Evolutionary conservation across 2,113 vertebrate genomes (phyloP).

Genomic region (Podiceps cristatus): DNA sequence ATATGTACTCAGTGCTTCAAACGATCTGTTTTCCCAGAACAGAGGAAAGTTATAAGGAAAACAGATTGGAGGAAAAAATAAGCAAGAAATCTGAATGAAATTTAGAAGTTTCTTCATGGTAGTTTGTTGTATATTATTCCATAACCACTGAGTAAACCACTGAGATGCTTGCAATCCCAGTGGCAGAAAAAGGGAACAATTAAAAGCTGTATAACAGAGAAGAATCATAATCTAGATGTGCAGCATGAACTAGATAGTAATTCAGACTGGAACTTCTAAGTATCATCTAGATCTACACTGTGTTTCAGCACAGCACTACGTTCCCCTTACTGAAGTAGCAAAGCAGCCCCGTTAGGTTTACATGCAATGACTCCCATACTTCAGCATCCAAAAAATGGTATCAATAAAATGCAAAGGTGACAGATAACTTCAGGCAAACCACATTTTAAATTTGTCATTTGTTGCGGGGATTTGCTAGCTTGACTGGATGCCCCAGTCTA

Average conservation of each 20-base stretch:
- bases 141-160: background rate
- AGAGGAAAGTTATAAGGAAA: background rate
- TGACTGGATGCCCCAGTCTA: background rate
- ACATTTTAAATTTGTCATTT: background rate
- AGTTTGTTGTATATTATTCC: background rate
- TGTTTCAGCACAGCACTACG: background rate
- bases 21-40: background rate
- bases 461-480: background rate
- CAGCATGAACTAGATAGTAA: background rate
- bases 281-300: background rate
- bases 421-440: background rate
- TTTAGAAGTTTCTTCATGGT: background rate
- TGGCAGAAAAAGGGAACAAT: background rate
- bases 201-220: background rate
- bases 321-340: background rate
- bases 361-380: background rate
- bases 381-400: background rate
- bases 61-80: background rate
- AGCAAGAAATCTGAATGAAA: background rate
- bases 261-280: background rate
- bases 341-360: background rate
- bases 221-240: background rate
- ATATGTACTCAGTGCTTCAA: background rate
- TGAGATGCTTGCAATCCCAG: background rate
- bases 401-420: background rate